Evolutionary conservation across 1,140 invertebrate genomes (phyloP), one percentile per base, ranked within the genome.

Genomic region (Drosophila carrolli): DNA sequence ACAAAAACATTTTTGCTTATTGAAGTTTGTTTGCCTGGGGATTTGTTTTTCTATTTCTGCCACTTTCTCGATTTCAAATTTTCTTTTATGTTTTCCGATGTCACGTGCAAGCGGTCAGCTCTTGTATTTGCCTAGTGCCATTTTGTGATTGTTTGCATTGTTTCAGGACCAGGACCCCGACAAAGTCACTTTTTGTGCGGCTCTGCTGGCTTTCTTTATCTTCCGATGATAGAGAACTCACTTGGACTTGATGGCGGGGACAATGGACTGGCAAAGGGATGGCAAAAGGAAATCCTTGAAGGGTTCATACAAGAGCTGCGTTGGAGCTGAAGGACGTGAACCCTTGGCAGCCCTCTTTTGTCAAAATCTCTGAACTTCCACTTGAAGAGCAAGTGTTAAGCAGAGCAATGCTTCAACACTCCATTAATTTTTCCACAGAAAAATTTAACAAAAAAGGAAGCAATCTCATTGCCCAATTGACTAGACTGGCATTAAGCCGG

Each of bases 121-220:
- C 66, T 79, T 47, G 67, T 88, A 77, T 88, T 74, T 88, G 61
- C 72, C 56, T 62, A 77, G 71, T 80, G 57, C 63, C 84, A 89
- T 77, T 88, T 83, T 65, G 62, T 62, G 82, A 86, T 86, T 86
- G 75, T 73, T 88, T 82, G 63, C 50, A 72, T 86, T 81, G 77
- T 84, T 85, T 80, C 47, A 68, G 53, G 65, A 61, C 54, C 40
- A 51, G 56, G 50, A n/a, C 29, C 29, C 6, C 29, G 29, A 32
- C 55, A 71, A 76, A 68, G 56, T 68, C 53, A 65, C 73, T 61
- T 61, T 55, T 63, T 55, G 50, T 74, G 11, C 43, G 54, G n/a
- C 32, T 32, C 37, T 43, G 35, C 56, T 54, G 48, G 37, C 47
- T 53, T 61, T 59, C 41, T 75, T 65, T 65, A 53, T 53, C 50